Percentiles rank a stretch among this genome's conserved stretches.
Evolutionary conservation across 2,113 vertebrate genomes (phyloP).

Genomic region (Pithys albifrons): DNA sequence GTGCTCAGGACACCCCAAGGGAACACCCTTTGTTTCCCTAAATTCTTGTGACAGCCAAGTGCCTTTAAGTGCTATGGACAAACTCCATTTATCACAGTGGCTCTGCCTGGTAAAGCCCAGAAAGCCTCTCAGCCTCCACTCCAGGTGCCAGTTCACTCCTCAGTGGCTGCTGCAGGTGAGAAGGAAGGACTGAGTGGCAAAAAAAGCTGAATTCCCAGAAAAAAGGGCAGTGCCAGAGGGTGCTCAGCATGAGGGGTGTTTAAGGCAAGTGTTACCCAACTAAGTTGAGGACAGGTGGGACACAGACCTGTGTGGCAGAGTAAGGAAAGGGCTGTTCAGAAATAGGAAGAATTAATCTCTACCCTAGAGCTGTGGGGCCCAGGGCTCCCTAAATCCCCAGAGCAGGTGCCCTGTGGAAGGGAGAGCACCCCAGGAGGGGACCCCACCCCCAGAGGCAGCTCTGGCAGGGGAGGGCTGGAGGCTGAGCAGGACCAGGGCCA

Average conservation of each 20-base stretch:
- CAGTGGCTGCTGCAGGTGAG: neutral
- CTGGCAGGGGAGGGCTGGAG: neutral
- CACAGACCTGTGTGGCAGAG: accelerated
- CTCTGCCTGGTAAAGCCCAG: neutral
- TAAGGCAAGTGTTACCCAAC: neutral
- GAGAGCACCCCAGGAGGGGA: neutral
- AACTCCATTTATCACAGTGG: accelerated
- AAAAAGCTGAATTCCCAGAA: neutral
- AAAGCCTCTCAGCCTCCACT: neutral
- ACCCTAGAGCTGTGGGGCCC: neutral
- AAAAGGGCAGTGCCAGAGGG: neutral
- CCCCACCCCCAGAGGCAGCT: neutral
- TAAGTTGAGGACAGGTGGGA: neutral
- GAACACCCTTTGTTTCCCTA: neutral
- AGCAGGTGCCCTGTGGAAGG: neutral
- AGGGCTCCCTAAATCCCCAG: neutral
- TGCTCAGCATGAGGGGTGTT: accelerated
- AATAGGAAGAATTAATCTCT: neutral
- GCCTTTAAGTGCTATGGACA: neutral
- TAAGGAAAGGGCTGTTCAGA: neutral
- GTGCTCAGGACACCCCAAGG: neutral
- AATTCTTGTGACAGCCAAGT: neutral
- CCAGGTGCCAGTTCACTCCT: accelerated
- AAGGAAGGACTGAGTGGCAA: neutral
- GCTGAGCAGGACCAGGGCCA: neutral